phyloP scores from a whole-genome alignment of 1,140 invertebrate genomes.

The Steinernema feltiae region DNA sequence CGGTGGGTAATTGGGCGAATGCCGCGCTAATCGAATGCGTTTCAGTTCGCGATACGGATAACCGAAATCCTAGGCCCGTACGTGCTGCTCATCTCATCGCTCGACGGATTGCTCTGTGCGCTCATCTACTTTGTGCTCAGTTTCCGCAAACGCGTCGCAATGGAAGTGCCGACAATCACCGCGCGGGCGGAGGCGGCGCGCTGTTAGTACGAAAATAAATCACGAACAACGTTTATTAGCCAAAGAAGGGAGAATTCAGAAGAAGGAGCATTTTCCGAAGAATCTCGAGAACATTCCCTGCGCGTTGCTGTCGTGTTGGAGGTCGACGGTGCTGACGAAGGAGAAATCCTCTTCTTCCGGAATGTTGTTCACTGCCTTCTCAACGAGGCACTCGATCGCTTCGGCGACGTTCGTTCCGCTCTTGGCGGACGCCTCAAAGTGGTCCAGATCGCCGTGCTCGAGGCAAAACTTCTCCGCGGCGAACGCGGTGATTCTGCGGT shows the following conservation, averaged over 20 bases:
- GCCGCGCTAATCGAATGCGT: background rate
- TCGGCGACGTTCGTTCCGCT: background rate
- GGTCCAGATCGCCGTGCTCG: background rate
- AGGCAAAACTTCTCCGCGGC: background rate
- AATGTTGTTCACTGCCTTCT: background rate
- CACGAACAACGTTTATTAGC: too few species aligned
- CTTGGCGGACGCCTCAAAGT: background rate
- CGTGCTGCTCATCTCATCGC: background rate
- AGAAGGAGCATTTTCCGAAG: too few species aligned
- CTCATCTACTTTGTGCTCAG: background rate
- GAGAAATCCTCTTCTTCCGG: background rate
- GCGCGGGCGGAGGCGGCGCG: too few species aligned
- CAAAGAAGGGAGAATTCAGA: too few species aligned
- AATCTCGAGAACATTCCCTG: background rate
- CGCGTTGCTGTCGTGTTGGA: background rate
- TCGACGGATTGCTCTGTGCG: background rate
- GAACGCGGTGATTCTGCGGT: constrained; percentile 65
- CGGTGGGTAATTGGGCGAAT: background rate
- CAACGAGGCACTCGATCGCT: background rate
- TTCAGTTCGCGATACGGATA: background rate
- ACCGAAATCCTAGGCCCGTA: background rate
- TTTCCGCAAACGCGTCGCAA: background rate
- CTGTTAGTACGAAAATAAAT: background rate
- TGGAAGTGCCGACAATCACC: background rate
- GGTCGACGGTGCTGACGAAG: background rate